Evolutionary conservation across 1,140 invertebrate species (phyloP).

Genomic region (Drosophila sulfurigaster): DNA sequence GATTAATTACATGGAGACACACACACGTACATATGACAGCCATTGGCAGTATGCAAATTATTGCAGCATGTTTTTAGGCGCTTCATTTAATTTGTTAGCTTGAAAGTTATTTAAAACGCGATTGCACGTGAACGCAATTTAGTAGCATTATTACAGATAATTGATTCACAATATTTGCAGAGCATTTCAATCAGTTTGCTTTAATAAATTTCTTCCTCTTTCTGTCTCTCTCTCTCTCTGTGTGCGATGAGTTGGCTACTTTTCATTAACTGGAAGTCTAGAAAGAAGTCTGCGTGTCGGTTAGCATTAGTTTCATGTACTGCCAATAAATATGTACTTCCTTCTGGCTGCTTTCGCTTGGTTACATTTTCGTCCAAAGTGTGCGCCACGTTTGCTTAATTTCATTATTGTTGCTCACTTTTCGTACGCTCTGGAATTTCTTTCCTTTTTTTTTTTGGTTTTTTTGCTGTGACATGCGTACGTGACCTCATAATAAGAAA

Average conservation of each 20-base stretch:
- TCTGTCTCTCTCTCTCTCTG: too few relatives aligned
- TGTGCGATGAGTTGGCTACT: conserved; percentile 20
- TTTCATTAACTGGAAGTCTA: conserved; percentile 53
- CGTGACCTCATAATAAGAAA: conserved; percentile 79
- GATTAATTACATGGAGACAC: conserved; percentile 54
- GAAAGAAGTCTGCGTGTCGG: conserved; percentile 58
- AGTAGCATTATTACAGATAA: conserved; percentile 18
- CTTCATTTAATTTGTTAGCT: neutral
- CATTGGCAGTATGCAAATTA: conserved; percentile 20
- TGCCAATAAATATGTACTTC: conserved; percentile 74
- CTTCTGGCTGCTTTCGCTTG: conserved; percentile 51
- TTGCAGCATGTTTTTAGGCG: conserved; percentile 16
- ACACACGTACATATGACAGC: neutral
- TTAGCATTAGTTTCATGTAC: conserved; percentile 73
- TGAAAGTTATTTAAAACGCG: conserved; percentile 1
- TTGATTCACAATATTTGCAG: conserved; percentile 23
- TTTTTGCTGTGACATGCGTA: conserved; percentile 52
- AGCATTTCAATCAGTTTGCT: conserved; percentile 33
- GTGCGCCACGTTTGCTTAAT: conserved; percentile 75
- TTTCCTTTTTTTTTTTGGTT: conserved; percentile 19
- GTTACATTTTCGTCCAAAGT: conserved; percentile 58
- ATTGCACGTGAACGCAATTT: neutral
- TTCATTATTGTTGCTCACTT: conserved; percentile 75
- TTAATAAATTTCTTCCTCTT: neutral
- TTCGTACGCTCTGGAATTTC: conserved; percentile 8